These are phyloP conservation scores for Ceryle rudis DNA, from an alignment of 2,797 vertebrate species.

Conservation along the genomic window DNA sequence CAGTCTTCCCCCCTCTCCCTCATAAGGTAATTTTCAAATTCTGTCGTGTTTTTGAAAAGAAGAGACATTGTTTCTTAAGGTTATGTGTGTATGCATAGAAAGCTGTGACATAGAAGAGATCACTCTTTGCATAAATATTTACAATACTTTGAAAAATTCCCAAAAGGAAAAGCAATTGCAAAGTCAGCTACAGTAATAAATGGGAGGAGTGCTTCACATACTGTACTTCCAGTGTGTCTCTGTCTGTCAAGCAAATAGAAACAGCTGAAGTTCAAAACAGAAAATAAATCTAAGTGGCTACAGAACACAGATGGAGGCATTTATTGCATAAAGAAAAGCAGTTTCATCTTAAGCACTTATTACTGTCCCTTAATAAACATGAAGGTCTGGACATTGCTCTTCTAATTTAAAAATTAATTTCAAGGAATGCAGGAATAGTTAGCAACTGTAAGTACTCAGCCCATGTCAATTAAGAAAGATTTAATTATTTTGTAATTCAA, in stretches of 20 bases:
- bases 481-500: neutral
- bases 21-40: neutral
- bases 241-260: neutral
- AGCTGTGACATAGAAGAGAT: neutral
- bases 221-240: neutral
- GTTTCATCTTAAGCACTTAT: neutral
- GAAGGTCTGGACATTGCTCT: neutral
- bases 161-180: neutral
- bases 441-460: neutral
- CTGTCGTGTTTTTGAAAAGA: neutral
- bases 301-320: neutral
- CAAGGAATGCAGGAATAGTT: neutral
- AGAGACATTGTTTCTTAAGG: neutral
- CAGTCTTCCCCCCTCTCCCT: fast-evolving
- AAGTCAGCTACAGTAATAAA: neutral
- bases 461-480: neutral
- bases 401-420: constrained; percentile 1
- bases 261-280: neutral
- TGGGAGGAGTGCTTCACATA: neutral
- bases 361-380: neutral
- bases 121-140: constrained; percentile 7
- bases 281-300: constrained; percentile 29
- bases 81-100: neutral
- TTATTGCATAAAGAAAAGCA: neutral
- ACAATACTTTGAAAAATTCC: neutral